Evolutionary conservation across 2,888 invertebrate genomes (phyloP), one percentile per base, ranked within the genome.

Genomic region (Polia nebulosa): DNA sequence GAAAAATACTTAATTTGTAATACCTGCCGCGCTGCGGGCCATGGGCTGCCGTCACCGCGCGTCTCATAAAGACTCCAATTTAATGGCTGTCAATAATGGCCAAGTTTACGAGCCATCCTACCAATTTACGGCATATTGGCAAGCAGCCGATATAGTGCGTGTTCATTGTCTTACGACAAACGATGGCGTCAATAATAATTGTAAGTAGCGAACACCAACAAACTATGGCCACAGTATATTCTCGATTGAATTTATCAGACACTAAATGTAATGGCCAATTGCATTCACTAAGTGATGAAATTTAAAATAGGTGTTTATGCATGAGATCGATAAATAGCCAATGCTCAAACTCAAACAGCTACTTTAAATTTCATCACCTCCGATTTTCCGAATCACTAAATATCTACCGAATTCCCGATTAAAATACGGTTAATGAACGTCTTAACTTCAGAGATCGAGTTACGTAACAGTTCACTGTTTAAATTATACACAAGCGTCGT

Each of bases 81-180:
- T 95, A 92, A 95, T 91, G 88, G 85, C 87, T 88, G 88, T 92
- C 93, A 92, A 93, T 95, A 95, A 94, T 92, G 92, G 89, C 89
- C 81, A 86, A 88, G 84, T 94, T 95, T 94, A 95, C 91, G 93
- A 92, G 87, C 90, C 85, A 92, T 93, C 91, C 91, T 86, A 88
- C 89, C 92, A 92, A 92, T 94, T 94, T 94, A 94, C 92, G 94
- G 91, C 89, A 87, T 89, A 91, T 91, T 92, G 94, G 92, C 94
- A 89, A 92, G 87, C 93, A 91, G 92, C 91, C 91, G 91, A 87
- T 89, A 83, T 86, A 81, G 86, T 85, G 81, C 81, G 87, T 86
- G 83, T 85, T 84, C 89, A 87, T 88, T 89, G 87, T 85, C 78
- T 81, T 76, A 83, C 83, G 80, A 85, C 78, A 81, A 80, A 67